These are phyloP conservation scores for Rhinatrema bivittatum DNA, from an alignment of 2,797 vertebrate genomes.

Conservation along the genomic window DNA sequence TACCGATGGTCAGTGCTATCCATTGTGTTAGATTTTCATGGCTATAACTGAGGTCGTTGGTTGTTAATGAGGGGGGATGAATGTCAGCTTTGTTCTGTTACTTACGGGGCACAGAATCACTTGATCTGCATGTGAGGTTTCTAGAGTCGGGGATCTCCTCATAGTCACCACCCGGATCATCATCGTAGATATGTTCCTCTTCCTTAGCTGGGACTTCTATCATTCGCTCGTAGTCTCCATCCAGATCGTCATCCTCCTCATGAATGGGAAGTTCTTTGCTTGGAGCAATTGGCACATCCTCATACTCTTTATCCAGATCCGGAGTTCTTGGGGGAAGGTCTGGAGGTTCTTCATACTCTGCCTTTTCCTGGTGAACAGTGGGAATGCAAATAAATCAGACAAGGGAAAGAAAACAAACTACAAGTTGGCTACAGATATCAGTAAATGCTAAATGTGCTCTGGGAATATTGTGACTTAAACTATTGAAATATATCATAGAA, in stretches of 20 bases:
- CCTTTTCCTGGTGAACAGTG: constrained; percentile 10
- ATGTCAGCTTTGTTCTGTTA: too few species aligned
- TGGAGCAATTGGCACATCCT: background rate
- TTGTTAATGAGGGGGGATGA: too few species aligned
- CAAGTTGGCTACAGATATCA: too few species aligned
- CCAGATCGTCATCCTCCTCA: constrained; percentile 1
- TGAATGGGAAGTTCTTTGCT: constrained; percentile 32
- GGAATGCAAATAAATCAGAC: too few species aligned
- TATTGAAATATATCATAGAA: too few species aligned
- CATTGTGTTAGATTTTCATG: too few species aligned
- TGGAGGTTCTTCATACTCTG: constrained; percentile 60
- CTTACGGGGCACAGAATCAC: too few species aligned
- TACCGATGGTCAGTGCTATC: too few species aligned
- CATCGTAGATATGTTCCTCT: background rate
- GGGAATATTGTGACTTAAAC: too few species aligned
- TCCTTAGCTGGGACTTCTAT: background rate
- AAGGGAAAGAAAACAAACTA: too few species aligned
- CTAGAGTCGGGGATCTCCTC: constrained; percentile 18
- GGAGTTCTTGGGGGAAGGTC: constrained; percentile 57
- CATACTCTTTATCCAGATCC: constrained; percentile 13
- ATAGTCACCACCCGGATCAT: constrained; percentile 23
- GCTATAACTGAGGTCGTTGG: too few species aligned
- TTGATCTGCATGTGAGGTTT: background rate
- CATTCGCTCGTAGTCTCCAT: constrained; percentile 63
- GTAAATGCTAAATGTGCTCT: too few species aligned